Base-by-base conservation (phyloP, 2,888 invertebrate species). In the Cheilosia variabilis region DNA sequence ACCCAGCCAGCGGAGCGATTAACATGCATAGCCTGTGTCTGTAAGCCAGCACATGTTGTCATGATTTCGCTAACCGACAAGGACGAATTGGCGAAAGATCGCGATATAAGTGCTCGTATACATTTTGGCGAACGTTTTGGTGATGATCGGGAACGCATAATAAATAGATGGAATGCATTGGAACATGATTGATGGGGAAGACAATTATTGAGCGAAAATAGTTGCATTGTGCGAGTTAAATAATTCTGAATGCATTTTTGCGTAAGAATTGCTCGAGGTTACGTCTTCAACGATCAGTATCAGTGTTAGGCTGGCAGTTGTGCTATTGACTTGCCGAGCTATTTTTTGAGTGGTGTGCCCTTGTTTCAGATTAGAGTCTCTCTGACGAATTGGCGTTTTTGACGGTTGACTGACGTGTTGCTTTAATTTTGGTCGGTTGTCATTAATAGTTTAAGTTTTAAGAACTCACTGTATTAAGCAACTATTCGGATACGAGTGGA, bases 11-110 rank as follows among this genome's bases (percentile, higher is more conserved):
- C 66, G 43, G 17, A 3, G 45, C 75, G 34, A 86, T 86, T 86
- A 86, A 53, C 72, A 86, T 81, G 80, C 81, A 80, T 15, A 43
- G 43, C 27, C 41, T 37, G 68, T 79, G 15, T 24, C 27, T 52
- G 52, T 4, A 58, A 53, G 57, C 76, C 45, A 76, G 75, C 75
- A 71, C 76, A 86, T 82, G 76, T 62, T 71, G 78, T 73, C 83
- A 78, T 83, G 83, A 78, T 82, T 79, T 71, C n/a, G 60, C 69
- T 68, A 63, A 71, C 41, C 65, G 79, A 72, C 86, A 86, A 86
- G 86, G 86, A 81, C 81, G 81, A 86, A 86, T 86, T 71, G 57
- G 72, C 24, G 45, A 71, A 45, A 86, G 76, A 80, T 86, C 62
- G 80, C 84, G 55, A 86, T 79, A 68, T 58, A 47, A 79, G 78